Percentiles rank a stretch among this genome's conserved stretches.
These are phyloP conservation scores for Clarias batrachus DNA, from an alignment of 2,113 vertebrate genomes.

Conservation along the genomic window DNA sequence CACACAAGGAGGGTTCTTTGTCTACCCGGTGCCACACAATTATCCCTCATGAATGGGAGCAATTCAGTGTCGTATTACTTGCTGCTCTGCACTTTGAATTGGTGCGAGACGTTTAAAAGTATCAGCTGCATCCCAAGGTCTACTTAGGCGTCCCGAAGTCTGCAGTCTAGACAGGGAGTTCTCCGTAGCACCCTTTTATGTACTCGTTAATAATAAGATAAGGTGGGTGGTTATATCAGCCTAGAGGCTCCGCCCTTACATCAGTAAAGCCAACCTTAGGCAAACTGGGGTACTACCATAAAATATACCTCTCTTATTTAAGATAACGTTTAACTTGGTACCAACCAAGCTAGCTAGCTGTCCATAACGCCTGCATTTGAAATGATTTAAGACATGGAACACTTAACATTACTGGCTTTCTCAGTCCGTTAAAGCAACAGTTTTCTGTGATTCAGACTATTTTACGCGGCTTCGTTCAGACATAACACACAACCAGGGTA, in stretches of 20 bases:
- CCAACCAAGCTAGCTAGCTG: neutral
- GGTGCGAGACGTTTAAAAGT: neutral
- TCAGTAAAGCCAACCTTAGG: neutral
- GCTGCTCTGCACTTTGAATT: slow-evolving; percentile 5
- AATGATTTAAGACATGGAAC: neutral
- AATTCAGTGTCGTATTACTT: neutral
- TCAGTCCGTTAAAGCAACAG: no score
- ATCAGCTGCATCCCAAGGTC: slow-evolving; percentile 1
- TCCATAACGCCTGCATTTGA: neutral
- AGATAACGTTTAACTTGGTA: neutral
- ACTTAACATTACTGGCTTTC: no score
- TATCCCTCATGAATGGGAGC: slow-evolving; percentile 26
- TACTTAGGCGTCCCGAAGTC: neutral
- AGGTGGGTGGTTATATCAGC: neutral
- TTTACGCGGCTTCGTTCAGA: no score
- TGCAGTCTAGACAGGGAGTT: neutral
- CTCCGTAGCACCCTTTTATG: neutral
- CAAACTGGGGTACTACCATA: neutral
- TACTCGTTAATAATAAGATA: neutral
- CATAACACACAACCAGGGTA: no score
- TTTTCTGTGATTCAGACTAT: no score
- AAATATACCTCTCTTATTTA: neutral
- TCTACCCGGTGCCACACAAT: slow-evolving; percentile 14
- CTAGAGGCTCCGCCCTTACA: neutral
- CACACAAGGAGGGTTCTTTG: slow-evolving; percentile 54